A percentile compares a stretch with the other conserved stretches of the same genome.
phyloP scores from a whole-genome alignment of 2,888 invertebrate species.

The Folsomia candida region DNA sequence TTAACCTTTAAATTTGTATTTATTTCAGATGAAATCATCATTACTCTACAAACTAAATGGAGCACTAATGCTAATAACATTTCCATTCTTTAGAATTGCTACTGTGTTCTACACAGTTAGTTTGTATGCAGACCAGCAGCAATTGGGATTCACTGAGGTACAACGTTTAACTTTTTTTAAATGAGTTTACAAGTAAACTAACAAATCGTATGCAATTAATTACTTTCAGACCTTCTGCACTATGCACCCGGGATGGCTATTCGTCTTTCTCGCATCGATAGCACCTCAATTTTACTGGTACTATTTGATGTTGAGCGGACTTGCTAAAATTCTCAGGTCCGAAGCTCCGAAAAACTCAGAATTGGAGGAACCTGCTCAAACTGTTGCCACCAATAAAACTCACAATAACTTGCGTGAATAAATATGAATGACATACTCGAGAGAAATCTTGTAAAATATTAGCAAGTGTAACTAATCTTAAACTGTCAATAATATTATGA shows the following conservation, averaged over 20 bases:
- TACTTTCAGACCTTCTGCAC: slow-evolving; percentile 63
- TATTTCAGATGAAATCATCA: slow-evolving; percentile 62
- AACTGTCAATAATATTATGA: too few species aligned
- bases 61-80: slow-evolving; percentile 68
- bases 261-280: slow-evolving; percentile 67
- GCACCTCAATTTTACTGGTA: slow-evolving; percentile 79
- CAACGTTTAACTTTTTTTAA: slow-evolving; percentile 10
- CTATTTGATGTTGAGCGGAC: slow-evolving; percentile 70
- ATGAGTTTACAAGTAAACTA: too few species aligned
- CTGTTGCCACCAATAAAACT: too few species aligned
- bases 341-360: not conserved
- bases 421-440: too few species aligned
- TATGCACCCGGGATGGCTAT: slow-evolving; percentile 69
- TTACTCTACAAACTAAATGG: slow-evolving; percentile 69
- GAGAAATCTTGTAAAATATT: too few species aligned
- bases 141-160: slow-evolving; percentile 40
- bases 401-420: too few species aligned
- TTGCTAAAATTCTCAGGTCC: slow-evolving; percentile 51
- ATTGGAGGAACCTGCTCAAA: not conserved
- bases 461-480: too few species aligned
- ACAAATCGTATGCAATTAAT: not conserved
- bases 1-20: slow-evolving; percentile 38
- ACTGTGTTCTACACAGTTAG: slow-evolving; percentile 65
- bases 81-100: slow-evolving; percentile 70
- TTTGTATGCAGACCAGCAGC: slow-evolving; percentile 47